Conservation (phyloP, 2,113 vertebrate species). For the Microtus richardsoni region DNA sequence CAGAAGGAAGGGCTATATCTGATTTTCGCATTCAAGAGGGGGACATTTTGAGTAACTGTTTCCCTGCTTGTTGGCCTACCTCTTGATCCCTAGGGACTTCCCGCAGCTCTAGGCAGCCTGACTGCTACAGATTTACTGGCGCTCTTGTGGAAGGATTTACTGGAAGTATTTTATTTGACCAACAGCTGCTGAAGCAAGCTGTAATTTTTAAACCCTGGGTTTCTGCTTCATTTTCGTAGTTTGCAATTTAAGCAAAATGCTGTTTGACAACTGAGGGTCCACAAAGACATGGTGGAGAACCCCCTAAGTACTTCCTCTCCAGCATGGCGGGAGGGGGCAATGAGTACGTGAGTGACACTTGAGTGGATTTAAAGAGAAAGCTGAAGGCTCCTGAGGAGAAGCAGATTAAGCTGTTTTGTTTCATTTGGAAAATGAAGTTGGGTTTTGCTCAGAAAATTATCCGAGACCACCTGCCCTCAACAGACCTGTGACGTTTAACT, state of each 20-base stretch:
- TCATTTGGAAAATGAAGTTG: constrained; percentile 52
- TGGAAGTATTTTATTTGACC: constrained; percentile 80
- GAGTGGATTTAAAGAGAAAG: constrained; percentile 45
- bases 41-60: constrained; percentile 42
- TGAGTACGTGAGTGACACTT: constrained; percentile 3
- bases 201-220: constrained; percentile 76
- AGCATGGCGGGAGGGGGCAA: background rate
- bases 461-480: constrained; percentile 24
- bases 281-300: constrained; percentile 42
- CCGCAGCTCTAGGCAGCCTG: constrained; percentile 1
- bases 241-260: constrained; percentile 74
- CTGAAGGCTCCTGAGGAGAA: constrained; percentile 57
- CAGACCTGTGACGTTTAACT: constrained; percentile 37
- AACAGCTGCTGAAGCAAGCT: constrained; percentile 81
- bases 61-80: background rate
- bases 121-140: constrained; percentile 80
- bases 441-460: constrained; percentile 62
- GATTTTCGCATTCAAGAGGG: constrained; percentile 57
- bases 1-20: constrained; percentile 55
- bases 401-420: background rate
- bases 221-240: constrained; percentile 76
- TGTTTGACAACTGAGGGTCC: constrained; percentile 69
- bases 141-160: constrained; percentile 81
- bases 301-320: constrained; percentile 39
- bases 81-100: constrained; percentile 44